A percentile compares a stretch with the other conserved stretches of the same genome.
phyloP scores from a whole-genome alignment of 2,888 invertebrate species.

The Ditula angustiorana region DNA sequence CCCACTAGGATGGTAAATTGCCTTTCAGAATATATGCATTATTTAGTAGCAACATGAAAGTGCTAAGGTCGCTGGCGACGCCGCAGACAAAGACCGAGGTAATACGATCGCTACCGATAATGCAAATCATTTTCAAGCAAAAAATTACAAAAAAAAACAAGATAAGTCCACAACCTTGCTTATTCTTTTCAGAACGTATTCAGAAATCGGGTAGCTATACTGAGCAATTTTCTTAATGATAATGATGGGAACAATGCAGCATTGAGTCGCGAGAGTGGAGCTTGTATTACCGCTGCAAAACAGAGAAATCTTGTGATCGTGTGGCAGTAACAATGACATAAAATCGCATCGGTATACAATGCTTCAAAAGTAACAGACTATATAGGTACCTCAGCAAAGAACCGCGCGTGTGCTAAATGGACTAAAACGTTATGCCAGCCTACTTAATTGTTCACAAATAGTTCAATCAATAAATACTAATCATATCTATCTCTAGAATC shows the following conservation, averaged over 20 bases:
- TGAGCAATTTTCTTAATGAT: conserved; percentile 50
- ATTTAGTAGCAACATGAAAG: conserved; percentile 13
- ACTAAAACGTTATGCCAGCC: not conserved
- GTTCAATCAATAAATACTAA: no score
- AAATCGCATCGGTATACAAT: conserved; percentile 55
- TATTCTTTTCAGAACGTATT: conserved; percentile 36
- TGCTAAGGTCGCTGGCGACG: conserved; percentile 22
- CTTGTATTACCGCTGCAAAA: conserved; percentile 50
- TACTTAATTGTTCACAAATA: not conserved
- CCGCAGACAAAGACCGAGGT: conserved; percentile 34
- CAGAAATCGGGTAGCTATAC: conserved; percentile 51
- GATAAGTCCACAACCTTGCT: conserved; percentile 38
- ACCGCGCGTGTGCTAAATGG: conserved; percentile 30
- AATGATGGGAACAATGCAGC: conserved; percentile 64
- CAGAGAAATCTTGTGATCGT: conserved; percentile 65
- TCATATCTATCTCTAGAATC: no score
- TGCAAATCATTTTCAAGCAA: conserved; percentile 31
- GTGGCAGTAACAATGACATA: conserved; percentile 54
- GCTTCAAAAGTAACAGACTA: conserved; percentile 43
- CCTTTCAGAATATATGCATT: conserved; percentile 16
- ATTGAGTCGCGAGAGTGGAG: conserved; percentile 54
- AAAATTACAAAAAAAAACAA: conserved; percentile 34
- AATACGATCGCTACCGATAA: conserved; percentile 34
- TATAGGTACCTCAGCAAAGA: conserved; percentile 30
- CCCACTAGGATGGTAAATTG: conserved; percentile 1